Base-by-base conservation (phyloP, 2,797 vertebrate genomes). In the Podarcis lilfordi region DNA sequence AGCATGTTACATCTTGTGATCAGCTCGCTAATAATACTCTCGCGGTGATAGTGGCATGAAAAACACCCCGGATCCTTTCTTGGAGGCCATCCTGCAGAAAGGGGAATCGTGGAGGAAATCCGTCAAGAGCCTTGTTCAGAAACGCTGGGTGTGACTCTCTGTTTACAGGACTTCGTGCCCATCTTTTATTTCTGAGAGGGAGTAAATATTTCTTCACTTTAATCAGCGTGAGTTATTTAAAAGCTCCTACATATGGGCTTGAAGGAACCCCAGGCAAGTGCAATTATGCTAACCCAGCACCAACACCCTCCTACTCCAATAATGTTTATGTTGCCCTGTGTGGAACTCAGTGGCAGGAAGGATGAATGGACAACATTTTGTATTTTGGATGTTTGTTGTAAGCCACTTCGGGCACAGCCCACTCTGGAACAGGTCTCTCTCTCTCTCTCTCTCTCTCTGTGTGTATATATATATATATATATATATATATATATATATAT, bases 31-130 rank as follows among this genome's bases (percentile, higher is more conserved):
- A 88, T 85, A 89, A 87, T 59, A 82, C 87, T 55, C 81, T 61
- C 82, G 77, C 89, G 76, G 2, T 0, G 87, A 86, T 0, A 0
- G 68, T 83, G 89, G 88, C 89, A 78, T 91, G 89, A 55, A 90
- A 75, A 82, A 8, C 4, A 0, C 29, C 72, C 64, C 2, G 1
- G 66, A 87, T 74, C 0, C 45, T 59, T 94, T 87, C 90, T 78
- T 84, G 81, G 84, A 0, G 0, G 75, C 75, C 40, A 27, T 45
- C 68, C 2, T 0, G 5, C 86, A 45, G 66, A 68, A 75, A 89
- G 87, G 55, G 77, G 35, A 93, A 82, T 84, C 35, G 90, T 91
- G 91, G 91, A 94, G 91, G 66, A 91, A 89, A 88, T 87, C 89
- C 93, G 84, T 86, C 45, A 81, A 88, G 91, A 91, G 91, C 92